Conservation (phyloP, 2,888 invertebrate genomes). For the Dysmachus trigonus region DNA sequence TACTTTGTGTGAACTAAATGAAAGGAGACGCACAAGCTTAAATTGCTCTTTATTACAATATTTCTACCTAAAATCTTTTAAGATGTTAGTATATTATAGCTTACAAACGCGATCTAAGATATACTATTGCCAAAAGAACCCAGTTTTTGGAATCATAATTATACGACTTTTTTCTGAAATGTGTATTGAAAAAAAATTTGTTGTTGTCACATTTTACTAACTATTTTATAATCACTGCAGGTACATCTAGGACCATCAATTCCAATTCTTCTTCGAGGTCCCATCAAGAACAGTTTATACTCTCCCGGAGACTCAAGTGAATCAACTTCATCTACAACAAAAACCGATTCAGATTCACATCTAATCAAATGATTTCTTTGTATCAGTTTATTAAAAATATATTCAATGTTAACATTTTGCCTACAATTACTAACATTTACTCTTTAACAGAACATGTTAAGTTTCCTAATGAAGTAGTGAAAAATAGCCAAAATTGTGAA, state of each 20-base stretch:
- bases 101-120: no score
- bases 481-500: conserved; percentile 79
- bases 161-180: neutral
- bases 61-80: no score
- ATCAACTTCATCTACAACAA: neutral
- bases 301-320: neutral
- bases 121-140: no score
- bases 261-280: conserved; percentile 57
- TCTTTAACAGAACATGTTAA: conserved; percentile 65
- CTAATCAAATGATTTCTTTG: neutral
- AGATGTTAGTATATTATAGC: no score
- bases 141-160: no score
- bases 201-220: neutral
- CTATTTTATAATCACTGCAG: conserved; percentile 50
- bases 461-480: conserved; percentile 79
- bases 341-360: neutral
- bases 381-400: neutral
- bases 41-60: no score
- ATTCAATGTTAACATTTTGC: neutral
- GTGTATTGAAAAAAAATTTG: neutral
- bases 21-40: no score
- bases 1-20: no score
- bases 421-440: neutral
- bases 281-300: conserved; percentile 27
- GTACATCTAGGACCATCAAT: conserved; percentile 60